Conservation (phyloP, 2,113 vertebrate genomes). For the Channa argus region DNA sequence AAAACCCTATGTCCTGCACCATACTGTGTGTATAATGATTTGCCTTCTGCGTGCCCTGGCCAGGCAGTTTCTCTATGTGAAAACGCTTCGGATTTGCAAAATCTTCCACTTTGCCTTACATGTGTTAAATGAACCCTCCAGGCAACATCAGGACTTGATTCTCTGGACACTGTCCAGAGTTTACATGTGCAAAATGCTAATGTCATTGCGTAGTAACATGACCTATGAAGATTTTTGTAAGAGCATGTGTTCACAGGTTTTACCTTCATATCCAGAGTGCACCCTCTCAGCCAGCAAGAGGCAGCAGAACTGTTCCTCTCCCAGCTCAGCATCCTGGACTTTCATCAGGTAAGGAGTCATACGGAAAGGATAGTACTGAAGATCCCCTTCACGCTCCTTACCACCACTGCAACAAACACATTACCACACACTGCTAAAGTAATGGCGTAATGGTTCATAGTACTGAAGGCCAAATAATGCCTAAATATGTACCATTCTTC, state of each 20-base stretch:
- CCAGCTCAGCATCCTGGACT: constrained; percentile 84
- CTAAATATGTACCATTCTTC: not conserved
- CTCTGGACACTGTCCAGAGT: too few relatives aligned
- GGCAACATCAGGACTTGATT: too few relatives aligned
- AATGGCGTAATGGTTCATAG: not conserved
- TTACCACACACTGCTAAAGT: not conserved
- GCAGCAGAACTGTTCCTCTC: constrained; percentile 92
- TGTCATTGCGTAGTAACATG: not conserved
- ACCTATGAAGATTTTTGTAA: not conserved
- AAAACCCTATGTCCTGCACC: too few relatives aligned
- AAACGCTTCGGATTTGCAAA: too few relatives aligned
- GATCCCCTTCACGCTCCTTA: constrained; percentile 83
- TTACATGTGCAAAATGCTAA: too few relatives aligned
- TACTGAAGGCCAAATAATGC: not conserved
- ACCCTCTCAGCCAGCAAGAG: constrained; percentile 95
- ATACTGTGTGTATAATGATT: too few relatives aligned
- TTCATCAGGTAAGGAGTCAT: constrained; percentile 97
- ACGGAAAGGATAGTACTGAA: constrained; percentile 92
- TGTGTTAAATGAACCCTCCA: too few relatives aligned
- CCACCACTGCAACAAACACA: constrained; percentile 80
- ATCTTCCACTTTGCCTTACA: too few relatives aligned
- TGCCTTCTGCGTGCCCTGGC: too few relatives aligned
- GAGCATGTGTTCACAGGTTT: constrained; percentile 1
- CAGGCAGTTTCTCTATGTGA: too few relatives aligned
- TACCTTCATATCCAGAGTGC: constrained; percentile 98